Evolutionary conservation across 64 coral and sea anemone species (phyloP), one percentile per base, ranked within the genome.

Genomic region (Cladopsammia gracilis): DNA sequence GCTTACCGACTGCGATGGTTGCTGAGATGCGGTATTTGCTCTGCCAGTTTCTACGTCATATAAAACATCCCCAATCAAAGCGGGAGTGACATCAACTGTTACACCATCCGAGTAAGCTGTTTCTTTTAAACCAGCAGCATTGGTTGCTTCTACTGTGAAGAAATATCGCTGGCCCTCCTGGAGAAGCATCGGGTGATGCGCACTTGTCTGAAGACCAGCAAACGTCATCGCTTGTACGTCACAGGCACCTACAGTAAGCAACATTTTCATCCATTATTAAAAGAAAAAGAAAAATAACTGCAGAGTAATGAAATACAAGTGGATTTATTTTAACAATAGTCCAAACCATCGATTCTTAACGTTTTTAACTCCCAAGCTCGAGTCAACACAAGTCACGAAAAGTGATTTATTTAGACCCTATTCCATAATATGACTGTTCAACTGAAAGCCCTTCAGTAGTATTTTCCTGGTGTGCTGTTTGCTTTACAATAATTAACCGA

Each of bases 71-170:
- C 87, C 92, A 6, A 93, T 62, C 1, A 58, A 7, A 15, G 98
- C 94, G 48, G 88, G 82, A 76, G 65, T 99, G 49, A 62, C 60
- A 47, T 99, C 98, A 10, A 99, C 58, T 65, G 88, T 94, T 46
- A 99, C 70, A 10, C 98, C 98, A 79, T 99, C 98, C 19, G 98
- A 99, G 34, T 71, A 94, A 48, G 91, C 72, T 14, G 71, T 45
- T 25, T 75, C 70, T 45, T 86, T 94, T 49, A 94, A 79, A n/a
- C 92, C 94, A 34, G 90, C 90, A n/a, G 76, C 86, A 70, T 99
- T 99, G 15, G 71, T 91, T n/a, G 94, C 98, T 62, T 89, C 83
- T 20, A 99, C 88, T 48, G 91, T 94, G 34, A 96, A 71, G 64
- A 86, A 93, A 64, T 99, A 96, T 5, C 88, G 78, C 13, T 75